These are phyloP conservation scores for Cotesia glomerata DNA, from an alignment of 1,140 invertebrate species.

Conservation along the genomic window DNA sequence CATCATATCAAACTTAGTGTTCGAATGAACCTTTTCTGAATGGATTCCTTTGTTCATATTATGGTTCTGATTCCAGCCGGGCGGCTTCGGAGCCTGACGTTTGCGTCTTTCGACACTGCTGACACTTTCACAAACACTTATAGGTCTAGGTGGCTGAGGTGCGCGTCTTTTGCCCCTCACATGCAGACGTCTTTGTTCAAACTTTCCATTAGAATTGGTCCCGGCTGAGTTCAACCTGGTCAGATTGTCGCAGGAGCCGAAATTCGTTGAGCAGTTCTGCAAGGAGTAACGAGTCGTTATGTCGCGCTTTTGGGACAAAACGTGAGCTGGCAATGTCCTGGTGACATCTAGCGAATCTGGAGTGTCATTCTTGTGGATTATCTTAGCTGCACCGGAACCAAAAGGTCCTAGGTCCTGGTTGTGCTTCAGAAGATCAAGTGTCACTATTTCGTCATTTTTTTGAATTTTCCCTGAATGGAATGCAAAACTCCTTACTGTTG, in stretches of 20 bases:
- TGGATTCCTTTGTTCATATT: neutral
- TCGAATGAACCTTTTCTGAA: neutral
- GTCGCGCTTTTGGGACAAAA: constrained; percentile 37
- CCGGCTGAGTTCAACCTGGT: neutral
- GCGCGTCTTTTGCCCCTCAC: constrained; percentile 78
- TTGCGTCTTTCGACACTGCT: constrained; percentile 59
- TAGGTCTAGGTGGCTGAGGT: constrained; percentile 68
- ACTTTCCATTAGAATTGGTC: neutral
- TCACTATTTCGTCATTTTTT: neutral
- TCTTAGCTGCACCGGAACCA: constrained; percentile 62
- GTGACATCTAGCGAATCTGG: constrained; percentile 30
- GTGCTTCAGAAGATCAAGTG: constrained; percentile 64
- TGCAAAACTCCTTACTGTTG: constrained; percentile 75
- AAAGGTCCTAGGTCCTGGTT: constrained; percentile 65
- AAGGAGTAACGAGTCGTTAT: constrained; percentile 52
- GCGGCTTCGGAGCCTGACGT: constrained; percentile 69
- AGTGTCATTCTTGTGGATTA: constrained; percentile 37
- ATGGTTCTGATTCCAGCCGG: constrained; percentile 37
- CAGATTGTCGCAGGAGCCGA: constrained; percentile 65
- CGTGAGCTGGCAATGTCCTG: constrained; percentile 46
- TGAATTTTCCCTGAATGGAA: constrained; percentile 60
- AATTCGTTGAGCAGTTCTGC: constrained; percentile 57
- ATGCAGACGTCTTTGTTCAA: constrained; percentile 62
- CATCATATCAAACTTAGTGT: neutral
- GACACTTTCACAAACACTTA: constrained; percentile 2